These are phyloP conservation scores for Epistrophe grossulariae DNA, from an alignment of 2,888 invertebrate genomes.

Conservation along the genomic window DNA sequence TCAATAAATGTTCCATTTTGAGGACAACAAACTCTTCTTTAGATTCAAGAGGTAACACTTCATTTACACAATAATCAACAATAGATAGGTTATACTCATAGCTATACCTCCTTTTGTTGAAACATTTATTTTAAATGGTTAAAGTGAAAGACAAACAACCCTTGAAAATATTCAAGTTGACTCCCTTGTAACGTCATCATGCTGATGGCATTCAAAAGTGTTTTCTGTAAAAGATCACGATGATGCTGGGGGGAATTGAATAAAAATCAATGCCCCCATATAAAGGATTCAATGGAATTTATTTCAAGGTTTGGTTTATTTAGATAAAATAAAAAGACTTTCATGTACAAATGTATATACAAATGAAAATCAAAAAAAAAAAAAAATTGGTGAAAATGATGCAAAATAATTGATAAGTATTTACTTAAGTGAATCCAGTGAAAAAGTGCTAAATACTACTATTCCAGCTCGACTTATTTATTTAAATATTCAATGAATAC, in stretches of 20 bases:
- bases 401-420: too few relatives aligned
- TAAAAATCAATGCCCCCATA: conserved; percentile 8
- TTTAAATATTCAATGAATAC: too few relatives aligned
- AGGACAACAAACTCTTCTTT: not conserved
- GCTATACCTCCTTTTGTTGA: too few relatives aligned
- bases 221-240: not conserved
- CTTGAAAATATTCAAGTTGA: not conserved
- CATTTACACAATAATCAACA: not conserved
- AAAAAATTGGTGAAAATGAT: too few relatives aligned
- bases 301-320: not conserved
- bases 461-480: too few relatives aligned
- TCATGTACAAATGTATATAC: too few relatives aligned
- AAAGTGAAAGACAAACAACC: conserved; percentile 35
- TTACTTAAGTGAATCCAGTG: too few relatives aligned
- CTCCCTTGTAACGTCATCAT: not conserved
- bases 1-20: not conserved
- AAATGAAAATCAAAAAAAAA: too few relatives aligned
- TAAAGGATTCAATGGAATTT: not conserved
- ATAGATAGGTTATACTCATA: not conserved
- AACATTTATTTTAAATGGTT: conserved; percentile 25
- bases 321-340: too few relatives aligned
- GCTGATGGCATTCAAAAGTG: conserved; percentile 4
- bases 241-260: not conserved
- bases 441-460: too few relatives aligned
- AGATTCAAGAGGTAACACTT: not conserved